phyloP scores from a whole-genome alignment of 2,888 invertebrate species.

The Carcina quercana region DNA sequence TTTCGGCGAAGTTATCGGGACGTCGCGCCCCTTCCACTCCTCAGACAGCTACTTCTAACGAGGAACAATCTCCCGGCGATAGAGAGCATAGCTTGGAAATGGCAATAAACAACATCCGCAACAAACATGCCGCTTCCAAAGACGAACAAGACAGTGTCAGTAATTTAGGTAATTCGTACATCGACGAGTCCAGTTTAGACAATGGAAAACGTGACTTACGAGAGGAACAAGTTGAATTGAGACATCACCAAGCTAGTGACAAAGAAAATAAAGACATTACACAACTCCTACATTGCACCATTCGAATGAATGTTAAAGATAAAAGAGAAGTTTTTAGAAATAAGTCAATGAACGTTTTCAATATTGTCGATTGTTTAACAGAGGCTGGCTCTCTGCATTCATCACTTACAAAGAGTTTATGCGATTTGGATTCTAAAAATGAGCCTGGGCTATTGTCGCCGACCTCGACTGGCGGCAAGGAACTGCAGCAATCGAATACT shows the following conservation, averaged over 20 bases:
- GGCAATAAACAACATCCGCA: constrained; percentile 47
- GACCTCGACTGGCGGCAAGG: constrained; percentile 44
- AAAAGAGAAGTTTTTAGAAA: constrained; percentile 68
- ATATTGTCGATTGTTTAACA: constrained; percentile 59
- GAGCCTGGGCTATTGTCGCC: constrained; percentile 51
- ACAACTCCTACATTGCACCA: constrained; percentile 34
- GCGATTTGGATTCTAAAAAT: constrained; percentile 60
- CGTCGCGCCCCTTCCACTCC: constrained; percentile 42
- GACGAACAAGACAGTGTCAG: constrained; percentile 46
- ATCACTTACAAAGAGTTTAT: constrained; percentile 61
- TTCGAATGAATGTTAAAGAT: constrained; percentile 44
- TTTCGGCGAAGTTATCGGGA: constrained; percentile 64
- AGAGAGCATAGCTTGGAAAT: constrained; percentile 45
- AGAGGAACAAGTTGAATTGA: constrained; percentile 36
- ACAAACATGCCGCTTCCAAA: constrained; percentile 36
- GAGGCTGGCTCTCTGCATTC: constrained; percentile 62
- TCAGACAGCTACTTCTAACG: constrained; percentile 22
- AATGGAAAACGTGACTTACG: constrained; percentile 30
- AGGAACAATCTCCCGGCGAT: constrained; percentile 29
- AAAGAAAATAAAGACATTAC: constrained; percentile 57
- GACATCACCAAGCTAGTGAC: constrained; percentile 41
- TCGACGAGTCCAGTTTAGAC: constrained; percentile 38
- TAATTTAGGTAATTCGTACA: constrained; percentile 47
- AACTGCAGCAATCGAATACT: constrained; percentile 58
- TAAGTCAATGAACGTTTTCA: constrained; percentile 66